Percentiles rank a stretch among this genome's conserved stretches.
Evolutionary conservation across 2,888 invertebrate genomes (phyloP).

Genomic region (Noctua fimbriata): DNA sequence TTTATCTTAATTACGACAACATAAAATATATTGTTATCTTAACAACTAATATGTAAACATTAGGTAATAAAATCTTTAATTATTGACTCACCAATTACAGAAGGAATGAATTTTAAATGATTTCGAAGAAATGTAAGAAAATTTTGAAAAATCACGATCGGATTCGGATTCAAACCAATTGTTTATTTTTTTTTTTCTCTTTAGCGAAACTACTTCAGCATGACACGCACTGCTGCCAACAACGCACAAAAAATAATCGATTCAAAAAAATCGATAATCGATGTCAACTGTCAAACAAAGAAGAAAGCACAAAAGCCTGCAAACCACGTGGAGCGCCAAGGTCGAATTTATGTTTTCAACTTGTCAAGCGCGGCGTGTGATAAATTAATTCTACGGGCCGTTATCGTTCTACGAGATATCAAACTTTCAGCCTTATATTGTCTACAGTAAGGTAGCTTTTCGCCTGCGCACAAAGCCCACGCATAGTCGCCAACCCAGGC

Average conservation of each 20-base stretch:
- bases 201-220: not conserved
- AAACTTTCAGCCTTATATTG: conserved; percentile 71
- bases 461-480: conserved; percentile 78
- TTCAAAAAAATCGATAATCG: conserved; percentile 66
- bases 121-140: not conserved
- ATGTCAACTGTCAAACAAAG: conserved; percentile 61
- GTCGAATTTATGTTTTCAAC: conserved; percentile 91
- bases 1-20: conserved; percentile 23
- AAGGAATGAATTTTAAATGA: not conserved
- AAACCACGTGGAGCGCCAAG: conserved; percentile 90
- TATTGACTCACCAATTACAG: conserved; percentile 29
- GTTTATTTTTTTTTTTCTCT: not conserved
- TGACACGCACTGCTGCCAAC: conserved; percentile 55
- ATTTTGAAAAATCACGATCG: not conserved
- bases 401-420: conserved; percentile 76
- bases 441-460: conserved; percentile 70
- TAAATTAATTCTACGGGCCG: conserved; percentile 91
- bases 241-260: conserved; percentile 55
- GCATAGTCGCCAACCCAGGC: conserved; percentile 91
- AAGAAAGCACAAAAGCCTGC: conserved; percentile 78
- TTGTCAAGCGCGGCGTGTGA: conserved; percentile 91
- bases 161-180: not conserved
- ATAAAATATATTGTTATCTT: conserved; percentile 24
- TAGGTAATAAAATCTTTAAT: conserved; percentile 5
- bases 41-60: conserved; percentile 29